These are phyloP conservation scores for Lontra canadensis DNA, from an alignment of 2,113 vertebrate genomes.

Conservation along the genomic window DNA sequence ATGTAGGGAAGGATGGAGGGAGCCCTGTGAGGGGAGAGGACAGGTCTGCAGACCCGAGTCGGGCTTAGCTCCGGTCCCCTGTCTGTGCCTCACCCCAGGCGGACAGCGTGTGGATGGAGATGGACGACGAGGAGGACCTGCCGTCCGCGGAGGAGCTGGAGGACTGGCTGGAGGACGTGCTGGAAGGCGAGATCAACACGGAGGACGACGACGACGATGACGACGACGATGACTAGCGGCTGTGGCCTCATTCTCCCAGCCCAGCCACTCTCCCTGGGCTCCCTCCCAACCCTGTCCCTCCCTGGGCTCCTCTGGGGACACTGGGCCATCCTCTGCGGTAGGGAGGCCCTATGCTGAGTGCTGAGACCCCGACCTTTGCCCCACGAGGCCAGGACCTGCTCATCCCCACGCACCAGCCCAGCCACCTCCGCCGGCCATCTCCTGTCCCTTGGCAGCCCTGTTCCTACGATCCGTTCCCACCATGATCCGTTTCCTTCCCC, in stretches of 20 bases:
- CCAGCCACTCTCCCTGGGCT: background rate
- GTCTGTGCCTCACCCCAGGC: conserved; percentile 81
- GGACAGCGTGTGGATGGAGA: conserved; percentile 95
- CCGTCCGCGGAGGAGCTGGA: conserved; percentile 90
- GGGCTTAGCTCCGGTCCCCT: background rate
- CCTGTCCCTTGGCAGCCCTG: background rate
- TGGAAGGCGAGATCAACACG: conserved; percentile 91
- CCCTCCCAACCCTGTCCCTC: background rate
- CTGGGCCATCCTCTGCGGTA: background rate
- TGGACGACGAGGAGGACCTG: conserved; percentile 93
- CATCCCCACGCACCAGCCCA: background rate
- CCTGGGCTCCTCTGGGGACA: background rate
- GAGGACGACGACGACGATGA: conserved; percentile 87
- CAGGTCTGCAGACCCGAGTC: background rate
- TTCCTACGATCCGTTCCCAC: background rate
- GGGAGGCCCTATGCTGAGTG: background rate
- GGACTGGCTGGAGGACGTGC: conserved; percentile 92
- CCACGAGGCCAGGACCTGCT: background rate
- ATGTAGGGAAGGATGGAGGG: background rate
- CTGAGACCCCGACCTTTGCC: background rate
- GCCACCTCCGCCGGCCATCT: background rate
- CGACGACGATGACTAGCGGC: conserved; percentile 80
- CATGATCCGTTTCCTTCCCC: background rate
- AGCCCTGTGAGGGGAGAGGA: background rate
- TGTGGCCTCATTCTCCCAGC: background rate